Conservation (phyloP, 2,888 invertebrate genomes). For the Coelopa pilipes region DNA sequence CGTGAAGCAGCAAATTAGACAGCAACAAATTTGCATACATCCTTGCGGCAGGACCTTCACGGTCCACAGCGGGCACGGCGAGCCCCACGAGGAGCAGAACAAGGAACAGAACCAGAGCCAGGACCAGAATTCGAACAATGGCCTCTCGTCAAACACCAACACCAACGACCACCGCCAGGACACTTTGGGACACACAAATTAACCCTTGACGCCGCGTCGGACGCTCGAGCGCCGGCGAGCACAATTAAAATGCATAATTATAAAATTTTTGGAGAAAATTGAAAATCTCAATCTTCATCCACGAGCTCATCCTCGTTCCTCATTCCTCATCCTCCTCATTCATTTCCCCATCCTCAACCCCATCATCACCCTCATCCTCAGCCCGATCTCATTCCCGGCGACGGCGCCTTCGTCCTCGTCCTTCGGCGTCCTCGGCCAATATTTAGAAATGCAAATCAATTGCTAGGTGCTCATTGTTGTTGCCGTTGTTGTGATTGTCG, state of each 20-base stretch:
- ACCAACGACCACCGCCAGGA: slow-evolving; percentile 18
- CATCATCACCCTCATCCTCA: not conserved
- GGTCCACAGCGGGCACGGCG: too few relatives aligned
- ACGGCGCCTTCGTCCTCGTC: not conserved
- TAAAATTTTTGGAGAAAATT: slow-evolving; percentile 41
- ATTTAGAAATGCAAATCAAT: slow-evolving; percentile 62
- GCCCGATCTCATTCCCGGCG: not conserved
- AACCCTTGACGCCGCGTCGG: slow-evolving; percentile 23
- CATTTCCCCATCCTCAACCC: too few relatives aligned
- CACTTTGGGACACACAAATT: slow-evolving; percentile 24
- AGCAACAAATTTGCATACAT: slow-evolving; percentile 28
- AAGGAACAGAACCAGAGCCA: not conserved
- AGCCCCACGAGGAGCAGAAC: not conserved
- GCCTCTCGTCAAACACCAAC: too few relatives aligned
- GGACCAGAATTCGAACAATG: too few relatives aligned
- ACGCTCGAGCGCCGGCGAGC: slow-evolving; percentile 38
- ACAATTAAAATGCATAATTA: slow-evolving; percentile 66
- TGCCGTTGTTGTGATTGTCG: not conserved
- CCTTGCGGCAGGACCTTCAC: not conserved
- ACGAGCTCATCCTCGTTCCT: not conserved
- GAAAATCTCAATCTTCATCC: slow-evolving; percentile 19
- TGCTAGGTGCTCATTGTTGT: slow-evolving; percentile 23
- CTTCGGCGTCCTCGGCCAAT: slow-evolving; percentile 39
- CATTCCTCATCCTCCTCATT: too few relatives aligned
- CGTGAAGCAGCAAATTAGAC: slow-evolving; percentile 31